Percentiles rank a stretch among this genome's conserved stretches.
These are phyloP conservation scores for Urocitellus parryii DNA, from an alignment of 2,113 vertebrate genomes.

Conservation along the genomic window DNA sequence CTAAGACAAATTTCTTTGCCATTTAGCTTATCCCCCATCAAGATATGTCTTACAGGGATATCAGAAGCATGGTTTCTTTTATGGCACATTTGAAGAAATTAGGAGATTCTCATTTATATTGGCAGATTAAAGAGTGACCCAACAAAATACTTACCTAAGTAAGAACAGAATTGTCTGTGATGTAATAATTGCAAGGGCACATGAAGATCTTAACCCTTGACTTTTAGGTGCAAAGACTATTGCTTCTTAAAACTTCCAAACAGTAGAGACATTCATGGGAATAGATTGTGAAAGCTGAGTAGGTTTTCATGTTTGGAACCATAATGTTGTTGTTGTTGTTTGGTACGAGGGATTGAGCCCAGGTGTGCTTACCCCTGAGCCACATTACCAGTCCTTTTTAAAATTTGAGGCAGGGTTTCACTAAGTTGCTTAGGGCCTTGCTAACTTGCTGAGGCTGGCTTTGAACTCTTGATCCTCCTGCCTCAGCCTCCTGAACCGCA, in stretches of 20 bases:
- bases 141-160: background rate
- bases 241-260: background rate
- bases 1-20: background rate
- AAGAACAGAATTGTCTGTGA: background rate
- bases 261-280: background rate
- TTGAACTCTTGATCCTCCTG: too few relatives aligned
- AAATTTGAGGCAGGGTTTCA: too few relatives aligned
- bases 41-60: background rate
- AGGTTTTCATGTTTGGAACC: background rate
- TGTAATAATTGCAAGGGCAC: too few relatives aligned
- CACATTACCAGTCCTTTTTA: too few relatives aligned
- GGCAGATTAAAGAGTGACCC: background rate
- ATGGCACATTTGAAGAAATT: background rate
- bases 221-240: background rate
- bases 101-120: background rate
- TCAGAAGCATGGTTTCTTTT: background rate
- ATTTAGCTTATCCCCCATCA: background rate
- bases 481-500: too few relatives aligned
- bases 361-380: too few relatives aligned
- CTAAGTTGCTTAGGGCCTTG: too few relatives aligned
- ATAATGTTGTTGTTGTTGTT: too few relatives aligned
- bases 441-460: too few relatives aligned
- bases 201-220: background rate
- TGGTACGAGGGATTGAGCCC: too few relatives aligned
- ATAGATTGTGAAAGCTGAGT: background rate